Base-by-base conservation (phyloP, 2,888 invertebrate genomes). In the Dasysyrphus albostriatus region DNA sequence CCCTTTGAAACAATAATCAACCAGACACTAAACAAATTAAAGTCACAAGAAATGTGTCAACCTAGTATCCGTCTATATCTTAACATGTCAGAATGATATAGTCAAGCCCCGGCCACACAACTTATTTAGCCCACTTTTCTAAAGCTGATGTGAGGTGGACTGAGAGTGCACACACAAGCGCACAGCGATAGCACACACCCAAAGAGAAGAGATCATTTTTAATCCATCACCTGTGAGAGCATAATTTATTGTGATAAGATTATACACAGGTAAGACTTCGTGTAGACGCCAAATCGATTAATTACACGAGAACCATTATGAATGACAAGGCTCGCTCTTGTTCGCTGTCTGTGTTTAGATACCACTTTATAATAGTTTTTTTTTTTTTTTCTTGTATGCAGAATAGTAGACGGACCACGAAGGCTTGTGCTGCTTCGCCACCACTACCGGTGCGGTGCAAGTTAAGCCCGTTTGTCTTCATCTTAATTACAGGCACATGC, bases 281-380 rank as follows among this genome's bases (percentile, higher is more conserved):
- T 81, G 85, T 77, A 81, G 77, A 61, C 73, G 73, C 58, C 77
- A 77, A 85, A 85, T 85, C 85, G 85, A 81, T 85, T 85, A 85
- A 85, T 85, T 85, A 85, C 77, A 81, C 73, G 76, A 81, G 77
- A 77, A 67, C 67, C 67, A 81, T 81, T 85, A 85, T 85, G 84
- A 84, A 85, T 85, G 65, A 65, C 81, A 85, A 76, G 84, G 39
- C 24, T 42, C 44, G 24, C 70, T 70, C 79, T 49, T 49, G 69
- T 69, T 69, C 34, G 58, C 75, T 47, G 59, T 29, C 44, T 65
- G 54, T 56, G 61, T 61, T 61, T 69, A 47, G 65, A 65, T 65
- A 65, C 32, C 47, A 34, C 29, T 65, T 47, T 19, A 47, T 32
- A 65, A 32, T 10, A 4, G 3, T 12, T 16, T 39, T 47, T 10